Percentiles rank a stretch among this genome's conserved stretches.
Evolutionary conservation across 2,113 vertebrate genomes (phyloP).

Genomic region (Scartelaos histophorus): DNA sequence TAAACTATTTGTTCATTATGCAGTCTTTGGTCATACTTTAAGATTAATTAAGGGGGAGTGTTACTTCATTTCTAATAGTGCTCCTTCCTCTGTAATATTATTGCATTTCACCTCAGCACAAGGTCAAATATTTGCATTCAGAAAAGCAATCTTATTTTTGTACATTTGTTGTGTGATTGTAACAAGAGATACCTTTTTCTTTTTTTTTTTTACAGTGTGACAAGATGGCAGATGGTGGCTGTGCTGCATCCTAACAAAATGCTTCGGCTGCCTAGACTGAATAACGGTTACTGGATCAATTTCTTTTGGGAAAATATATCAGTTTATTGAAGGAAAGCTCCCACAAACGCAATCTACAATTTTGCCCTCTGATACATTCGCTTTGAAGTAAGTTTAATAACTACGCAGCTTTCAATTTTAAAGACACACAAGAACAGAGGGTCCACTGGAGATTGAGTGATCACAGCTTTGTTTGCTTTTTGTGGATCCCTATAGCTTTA

Average conservation of each 20-base stretch:
- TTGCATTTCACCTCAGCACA: not conserved
- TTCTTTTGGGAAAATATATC: conserved; percentile 24
- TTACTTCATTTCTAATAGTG: not conserved
- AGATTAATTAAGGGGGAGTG: no score
- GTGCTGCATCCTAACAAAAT: not conserved
- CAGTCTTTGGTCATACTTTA: no score
- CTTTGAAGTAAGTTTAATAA: conserved; percentile 48
- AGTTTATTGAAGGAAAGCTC: conserved; percentile 29
- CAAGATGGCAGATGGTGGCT: conserved; percentile 4
- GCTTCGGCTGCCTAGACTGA: conserved; percentile 7
- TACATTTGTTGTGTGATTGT: not conserved
- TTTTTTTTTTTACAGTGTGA: conserved; percentile 14
- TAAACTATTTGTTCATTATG: no score
- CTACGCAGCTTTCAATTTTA: conserved; percentile 42
- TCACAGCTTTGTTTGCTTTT: conserved; percentile 55
- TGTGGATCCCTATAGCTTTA: conserved; percentile 46
- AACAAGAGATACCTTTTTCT: not conserved
- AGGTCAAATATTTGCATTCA: not conserved
- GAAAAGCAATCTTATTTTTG: not conserved
- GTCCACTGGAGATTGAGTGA: conserved; percentile 53
- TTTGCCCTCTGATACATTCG: conserved; percentile 18
- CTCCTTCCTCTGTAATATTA: not conserved
- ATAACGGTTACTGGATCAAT: conserved; percentile 13
- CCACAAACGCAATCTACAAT: conserved; percentile 33
- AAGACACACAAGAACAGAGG: conserved; percentile 42